phyloP scores from a whole-genome alignment of 2,888 invertebrate species.

The Drosophila meridionalis region DNA sequence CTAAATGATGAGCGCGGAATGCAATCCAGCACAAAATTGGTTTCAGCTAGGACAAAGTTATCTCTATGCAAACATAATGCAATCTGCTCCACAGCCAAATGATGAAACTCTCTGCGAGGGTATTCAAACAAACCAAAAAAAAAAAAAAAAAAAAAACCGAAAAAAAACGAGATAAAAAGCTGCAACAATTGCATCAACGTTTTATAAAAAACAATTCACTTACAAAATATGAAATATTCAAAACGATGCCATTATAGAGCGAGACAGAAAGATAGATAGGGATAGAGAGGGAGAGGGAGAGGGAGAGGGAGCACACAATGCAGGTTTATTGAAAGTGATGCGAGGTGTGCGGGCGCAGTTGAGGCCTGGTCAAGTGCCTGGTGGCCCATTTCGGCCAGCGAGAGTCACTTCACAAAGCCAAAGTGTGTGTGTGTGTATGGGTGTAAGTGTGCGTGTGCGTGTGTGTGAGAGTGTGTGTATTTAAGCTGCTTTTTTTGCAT shows the following conservation, averaged over 20 bases:
- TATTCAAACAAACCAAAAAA: not conserved
- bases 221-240: slow-evolving; percentile 14
- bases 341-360: slow-evolving; percentile 1
- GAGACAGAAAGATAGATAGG: not conserved
- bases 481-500: slow-evolving; percentile 49
- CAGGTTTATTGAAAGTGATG: slow-evolving; percentile 18
- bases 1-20: not conserved
- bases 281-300: not conserved
- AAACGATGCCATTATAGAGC: not conserved
- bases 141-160: not conserved
- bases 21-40: not conserved
- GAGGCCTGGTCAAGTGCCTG: slow-evolving; percentile 38
- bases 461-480: slow-evolving; percentile 8
- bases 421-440: not conserved
- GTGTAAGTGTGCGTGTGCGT: slow-evolving; percentile 3
- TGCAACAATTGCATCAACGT: not conserved
- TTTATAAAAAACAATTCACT: slow-evolving; percentile 15
- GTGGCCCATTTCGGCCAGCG: slow-evolving; percentile 22
- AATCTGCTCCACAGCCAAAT: not conserved
- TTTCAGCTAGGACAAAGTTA: not conserved
- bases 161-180: not conserved
- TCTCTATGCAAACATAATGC: not conserved
- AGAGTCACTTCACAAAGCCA: slow-evolving; percentile 25
- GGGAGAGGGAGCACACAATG: slow-evolving; percentile 4
- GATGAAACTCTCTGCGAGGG: not conserved